A percentile compares a stretch with the other conserved stretches of the same genome.
These are phyloP conservation scores for Thalpophila matura DNA, from an alignment of 2,888 invertebrate genomes.

Conservation along the genomic window DNA sequence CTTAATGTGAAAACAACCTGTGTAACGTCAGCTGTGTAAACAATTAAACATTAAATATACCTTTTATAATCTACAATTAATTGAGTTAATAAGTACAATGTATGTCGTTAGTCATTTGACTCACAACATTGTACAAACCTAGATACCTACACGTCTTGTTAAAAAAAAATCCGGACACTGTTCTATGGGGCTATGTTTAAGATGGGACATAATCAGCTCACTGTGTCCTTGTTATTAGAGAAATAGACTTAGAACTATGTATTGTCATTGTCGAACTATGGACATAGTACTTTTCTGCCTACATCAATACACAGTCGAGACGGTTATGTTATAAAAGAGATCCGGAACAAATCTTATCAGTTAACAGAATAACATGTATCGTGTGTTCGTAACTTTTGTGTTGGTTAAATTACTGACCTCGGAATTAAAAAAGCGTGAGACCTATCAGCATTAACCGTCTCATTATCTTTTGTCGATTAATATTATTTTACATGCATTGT, in stretches of 20 bases:
- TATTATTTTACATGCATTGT: neutral
- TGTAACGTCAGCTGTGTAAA: neutral
- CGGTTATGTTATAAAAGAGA: neutral
- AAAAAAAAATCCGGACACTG: no score
- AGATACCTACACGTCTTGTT: no score
- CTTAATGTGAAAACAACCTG: neutral
- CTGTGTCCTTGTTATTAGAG: no score
- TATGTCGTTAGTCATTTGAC: no score
- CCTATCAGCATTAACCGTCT: neutral
- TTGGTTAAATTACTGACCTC: constrained; percentile 30
- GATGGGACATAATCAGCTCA: no score
- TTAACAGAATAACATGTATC: constrained; percentile 4
- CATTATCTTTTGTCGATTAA: neutral
- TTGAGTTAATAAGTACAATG: neutral
- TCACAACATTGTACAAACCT: no score
- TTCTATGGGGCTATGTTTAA: no score
- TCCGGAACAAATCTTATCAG: constrained; percentile 29
- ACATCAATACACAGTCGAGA: neutral
- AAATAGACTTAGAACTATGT: no score
- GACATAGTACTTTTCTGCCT: neutral
- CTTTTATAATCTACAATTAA: neutral
- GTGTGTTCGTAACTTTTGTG: constrained; percentile 8
- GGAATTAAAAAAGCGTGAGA: constrained; percentile 1
- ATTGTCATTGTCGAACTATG: no score
- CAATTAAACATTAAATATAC: neutral